Evolutionary conservation across 2,113 vertebrate species (phyloP).

Genomic region (Leptobrachium ailaonicum): DNA sequence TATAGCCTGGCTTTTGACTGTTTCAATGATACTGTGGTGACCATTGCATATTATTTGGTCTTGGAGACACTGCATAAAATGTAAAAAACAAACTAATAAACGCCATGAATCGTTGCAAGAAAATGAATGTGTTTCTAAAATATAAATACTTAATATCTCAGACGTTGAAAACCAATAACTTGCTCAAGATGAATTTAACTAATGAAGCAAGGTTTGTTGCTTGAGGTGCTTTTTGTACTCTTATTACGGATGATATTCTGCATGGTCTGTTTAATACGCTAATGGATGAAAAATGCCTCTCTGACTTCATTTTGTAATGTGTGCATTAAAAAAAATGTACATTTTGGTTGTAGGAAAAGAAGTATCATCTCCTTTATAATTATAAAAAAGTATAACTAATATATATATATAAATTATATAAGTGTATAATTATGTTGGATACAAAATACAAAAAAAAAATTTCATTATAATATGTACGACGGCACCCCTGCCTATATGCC

Average conservation of each 20-base stretch:
- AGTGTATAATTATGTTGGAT: too few relatives aligned
- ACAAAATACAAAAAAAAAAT: neutral
- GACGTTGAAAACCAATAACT: slow-evolving; percentile 29
- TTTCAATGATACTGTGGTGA: too few relatives aligned
- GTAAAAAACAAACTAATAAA: neutral
- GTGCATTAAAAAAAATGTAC: neutral
- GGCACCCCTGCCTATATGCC: slow-evolving; percentile 8
- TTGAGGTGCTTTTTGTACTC: slow-evolving; percentile 40
- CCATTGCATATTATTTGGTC: too few relatives aligned
- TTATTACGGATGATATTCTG: slow-evolving; percentile 37
- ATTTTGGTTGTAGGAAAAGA: neutral
- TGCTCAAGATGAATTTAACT: slow-evolving; percentile 39
- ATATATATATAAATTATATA: too few relatives aligned
- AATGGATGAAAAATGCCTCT: slow-evolving; percentile 32
- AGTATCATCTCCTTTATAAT: neutral
- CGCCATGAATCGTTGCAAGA: neutral
- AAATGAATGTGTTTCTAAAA: slow-evolving; percentile 7
- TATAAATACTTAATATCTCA: slow-evolving; percentile 25
- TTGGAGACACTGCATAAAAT: neutral
- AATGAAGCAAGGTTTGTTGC: slow-evolving; percentile 41
- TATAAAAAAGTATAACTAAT: too few relatives aligned
- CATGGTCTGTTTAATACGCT: slow-evolving; percentile 41
- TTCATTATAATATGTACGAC: slow-evolving; percentile 18
- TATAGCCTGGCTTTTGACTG: too few relatives aligned
- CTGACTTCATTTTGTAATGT: slow-evolving; percentile 24